Percentiles rank a stretch among this genome's conserved stretches.
Evolutionary conservation across 2,797 vertebrate genomes (phyloP).

Genomic region (Sylvilagus floridanus): DNA sequence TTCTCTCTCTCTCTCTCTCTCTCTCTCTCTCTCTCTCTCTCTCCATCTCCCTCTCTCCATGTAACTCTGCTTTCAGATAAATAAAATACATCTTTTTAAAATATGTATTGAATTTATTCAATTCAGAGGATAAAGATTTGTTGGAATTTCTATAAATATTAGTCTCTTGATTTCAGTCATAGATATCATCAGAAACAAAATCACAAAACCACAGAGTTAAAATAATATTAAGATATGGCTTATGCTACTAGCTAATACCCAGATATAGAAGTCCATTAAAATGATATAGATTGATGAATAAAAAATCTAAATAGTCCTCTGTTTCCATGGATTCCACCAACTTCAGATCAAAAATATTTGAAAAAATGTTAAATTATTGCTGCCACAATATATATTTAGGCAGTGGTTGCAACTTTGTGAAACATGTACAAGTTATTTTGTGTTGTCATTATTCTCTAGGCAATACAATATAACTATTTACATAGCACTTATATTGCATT

Average conservation of each 20-base stretch:
- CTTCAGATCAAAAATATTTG: not conserved
- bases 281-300: not conserved
- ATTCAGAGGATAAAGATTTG: not conserved
- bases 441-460: not conserved
- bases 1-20: too few species aligned
- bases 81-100: too few species aligned
- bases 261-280: not conserved
- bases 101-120: not conserved
- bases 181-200: not conserved
- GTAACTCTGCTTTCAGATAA: too few species aligned
- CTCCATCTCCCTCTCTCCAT: too few species aligned
- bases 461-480: not conserved
- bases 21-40: too few species aligned
- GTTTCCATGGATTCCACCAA: not conserved
- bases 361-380: not conserved
- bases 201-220: not conserved
- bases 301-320: not conserved
- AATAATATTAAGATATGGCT: not conserved
- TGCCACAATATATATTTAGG: not conserved
- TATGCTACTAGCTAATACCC: not conserved
- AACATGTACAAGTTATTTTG: not conserved
- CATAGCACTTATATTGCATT: not conserved
- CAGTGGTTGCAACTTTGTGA: not conserved
- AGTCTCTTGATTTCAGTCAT: not conserved
- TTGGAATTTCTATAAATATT: not conserved